phyloP scores from a whole-genome alignment of 2,797 vertebrate species.

The Valencia hispanica region DNA sequence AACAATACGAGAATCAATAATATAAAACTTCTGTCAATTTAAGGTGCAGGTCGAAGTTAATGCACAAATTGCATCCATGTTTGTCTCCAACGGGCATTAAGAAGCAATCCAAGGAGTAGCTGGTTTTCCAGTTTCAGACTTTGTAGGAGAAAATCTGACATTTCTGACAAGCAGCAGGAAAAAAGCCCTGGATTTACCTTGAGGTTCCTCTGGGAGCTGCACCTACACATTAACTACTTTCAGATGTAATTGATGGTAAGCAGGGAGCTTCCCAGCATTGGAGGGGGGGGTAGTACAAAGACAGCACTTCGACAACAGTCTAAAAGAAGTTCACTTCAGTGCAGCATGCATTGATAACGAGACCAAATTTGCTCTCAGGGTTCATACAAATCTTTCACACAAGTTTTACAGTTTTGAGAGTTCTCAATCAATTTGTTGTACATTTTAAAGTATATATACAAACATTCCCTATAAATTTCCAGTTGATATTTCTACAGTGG shows the following conservation, averaged over 20 bases:
- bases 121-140: neutral
- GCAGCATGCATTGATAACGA: too few species aligned
- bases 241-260: neutral
- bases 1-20: neutral
- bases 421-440: too few species aligned
- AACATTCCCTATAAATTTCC: neutral
- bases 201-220: neutral
- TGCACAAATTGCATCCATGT: neutral
- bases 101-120: neutral
- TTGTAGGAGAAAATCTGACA: neutral
- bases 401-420: too few species aligned
- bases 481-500: too few species aligned
- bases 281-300: neutral
- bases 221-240: slow-evolving; percentile 1
- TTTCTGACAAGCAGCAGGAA: neutral
- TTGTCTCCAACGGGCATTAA: neutral
- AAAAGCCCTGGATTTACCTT: neutral
- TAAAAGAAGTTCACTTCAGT: too few species aligned
- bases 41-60: neutral
- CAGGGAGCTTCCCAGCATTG: neutral
- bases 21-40: neutral
- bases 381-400: too few species aligned
- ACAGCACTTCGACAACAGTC: neutral
- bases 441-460: neutral
- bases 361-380: too few species aligned